These are phyloP conservation scores for Circaetus cinerascens DNA, from an alignment of 2,113 vertebrate species.

Conservation along the genomic window DNA sequence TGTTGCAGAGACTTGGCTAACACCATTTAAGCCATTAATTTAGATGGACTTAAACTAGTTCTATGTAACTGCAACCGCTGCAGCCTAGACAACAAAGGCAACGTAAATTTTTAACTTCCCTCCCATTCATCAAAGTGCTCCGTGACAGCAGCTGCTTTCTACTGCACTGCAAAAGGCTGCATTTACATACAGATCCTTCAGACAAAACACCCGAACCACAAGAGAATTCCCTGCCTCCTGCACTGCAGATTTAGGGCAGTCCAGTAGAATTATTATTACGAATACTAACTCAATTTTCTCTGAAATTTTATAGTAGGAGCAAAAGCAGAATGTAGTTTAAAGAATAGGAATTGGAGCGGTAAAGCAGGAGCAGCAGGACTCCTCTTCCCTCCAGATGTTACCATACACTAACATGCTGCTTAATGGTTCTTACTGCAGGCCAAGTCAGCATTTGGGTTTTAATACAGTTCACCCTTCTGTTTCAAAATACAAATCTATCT, in stretches of 20 bases:
- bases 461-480: not conserved
- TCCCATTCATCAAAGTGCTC: not conserved
- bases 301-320: not conserved
- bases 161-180: not conserved
- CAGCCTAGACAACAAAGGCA: not conserved
- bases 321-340: not conserved
- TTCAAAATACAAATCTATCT: not conserved
- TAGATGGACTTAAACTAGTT: not conserved
- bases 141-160: not conserved
- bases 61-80: not conserved
- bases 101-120: fast-evolving
- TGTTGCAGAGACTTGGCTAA: not conserved
- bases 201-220: not conserved
- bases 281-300: not conserved
- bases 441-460: not conserved
- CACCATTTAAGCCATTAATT: not conserved
- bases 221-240: not conserved
- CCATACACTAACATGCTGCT: not conserved
- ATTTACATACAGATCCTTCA: not conserved
- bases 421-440: not conserved
- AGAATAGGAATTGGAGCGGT: not conserved
- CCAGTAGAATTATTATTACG: not conserved
- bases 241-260: not conserved
- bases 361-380: not conserved
- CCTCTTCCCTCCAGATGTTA: not conserved